Base-by-base conservation (phyloP, 2,888 invertebrate genomes). In the Torymus aiolomorphi region DNA sequence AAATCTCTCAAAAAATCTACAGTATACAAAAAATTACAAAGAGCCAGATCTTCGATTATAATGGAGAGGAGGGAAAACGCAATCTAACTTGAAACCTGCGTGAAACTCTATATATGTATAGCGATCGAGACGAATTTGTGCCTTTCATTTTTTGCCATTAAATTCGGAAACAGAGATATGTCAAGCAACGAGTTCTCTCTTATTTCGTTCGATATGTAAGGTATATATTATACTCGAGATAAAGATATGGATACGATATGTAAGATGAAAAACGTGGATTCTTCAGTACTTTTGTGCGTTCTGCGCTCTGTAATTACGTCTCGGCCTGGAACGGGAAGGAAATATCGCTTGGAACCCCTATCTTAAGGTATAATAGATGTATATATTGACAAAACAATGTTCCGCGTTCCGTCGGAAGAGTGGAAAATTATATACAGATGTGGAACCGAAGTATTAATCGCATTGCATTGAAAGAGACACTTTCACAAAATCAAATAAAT, bases 241-340 rank as follows among this genome's bases (percentile, higher is more conserved):
- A 62, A 61, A 78, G 78, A 81, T 76, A 81, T 71, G 81, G 42
- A 71, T 71, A 52, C 3, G 78, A 81, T 81, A 78, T 81, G 78
- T 71, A 20, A 65, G 12, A 54, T 65, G 66, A 76, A 67, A 65
- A 65, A 70, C 12, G 13, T 54, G 65, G 72, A 78, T 76, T n/a
- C 54, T 80, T 42, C 42, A 54, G 62, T 75, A 70, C 24, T 75
- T 70, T 79, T 79, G 75, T 75, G 79, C 79, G 71, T 65, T 75
- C 65, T 70, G 18, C 57, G 63, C 59, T 65, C 24, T 4, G 42
- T 16, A 59, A 51, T 69, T 2, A 54, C 51, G 54, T 51, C 54
- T 66, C 2, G 56, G 20, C 24, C 49, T 14, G 12, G 11, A 74
- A 56, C 67, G 49, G 70, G 61, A 57, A 51, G 66, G 57, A 78